Conservation (phyloP, 2,797 vertebrate genomes). For the Gadopsis marmoratus region DNA sequence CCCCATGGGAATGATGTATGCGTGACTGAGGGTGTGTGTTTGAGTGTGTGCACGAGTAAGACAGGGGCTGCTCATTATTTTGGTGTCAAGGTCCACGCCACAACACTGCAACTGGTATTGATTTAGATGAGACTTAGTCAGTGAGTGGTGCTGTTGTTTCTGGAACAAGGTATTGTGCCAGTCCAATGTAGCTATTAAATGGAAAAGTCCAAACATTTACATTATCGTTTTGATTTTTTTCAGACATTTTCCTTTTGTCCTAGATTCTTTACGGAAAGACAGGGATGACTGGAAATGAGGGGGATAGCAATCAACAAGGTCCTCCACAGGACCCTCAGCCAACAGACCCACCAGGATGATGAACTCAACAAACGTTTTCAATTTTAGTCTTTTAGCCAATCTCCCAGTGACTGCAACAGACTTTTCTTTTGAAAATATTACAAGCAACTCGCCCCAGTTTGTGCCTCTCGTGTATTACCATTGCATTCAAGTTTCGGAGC, state of each 20-base stretch:
- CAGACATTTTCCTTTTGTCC: slow-evolving; percentile 52
- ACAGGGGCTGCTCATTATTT: slow-evolving; percentile 63
- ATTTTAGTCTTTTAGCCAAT: slow-evolving; percentile 41
- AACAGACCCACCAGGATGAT: slow-evolving; percentile 58
- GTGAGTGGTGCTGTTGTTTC: slow-evolving; percentile 34
- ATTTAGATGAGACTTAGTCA: slow-evolving; percentile 62
- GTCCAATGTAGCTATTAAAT: slow-evolving; percentile 43
- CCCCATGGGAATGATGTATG: slow-evolving; percentile 75
- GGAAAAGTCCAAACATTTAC: slow-evolving; percentile 64
- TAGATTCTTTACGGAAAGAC: slow-evolving; percentile 45
- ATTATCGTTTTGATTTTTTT: slow-evolving; percentile 57
- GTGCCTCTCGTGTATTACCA: background rate
- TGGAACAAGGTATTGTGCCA: slow-evolving; percentile 37
- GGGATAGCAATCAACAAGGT: slow-evolving; percentile 30
- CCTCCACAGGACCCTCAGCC: slow-evolving; percentile 20
- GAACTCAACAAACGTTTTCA: slow-evolving; percentile 53
- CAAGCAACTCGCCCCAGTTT: background rate
- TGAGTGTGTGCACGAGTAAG: slow-evolving; percentile 50
- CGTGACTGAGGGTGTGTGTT: slow-evolving; percentile 47
- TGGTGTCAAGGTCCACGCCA: slow-evolving; percentile 63
- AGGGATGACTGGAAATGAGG: slow-evolving; percentile 52
- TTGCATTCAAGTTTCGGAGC: background rate
- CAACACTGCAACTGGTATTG: slow-evolving; percentile 60
- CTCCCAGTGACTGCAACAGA: slow-evolving; percentile 8
- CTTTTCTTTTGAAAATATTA: slow-evolving; percentile 14